Conservation (phyloP, 2,113 vertebrate genomes). For the Ailuropoda melanoleuca region DNA sequence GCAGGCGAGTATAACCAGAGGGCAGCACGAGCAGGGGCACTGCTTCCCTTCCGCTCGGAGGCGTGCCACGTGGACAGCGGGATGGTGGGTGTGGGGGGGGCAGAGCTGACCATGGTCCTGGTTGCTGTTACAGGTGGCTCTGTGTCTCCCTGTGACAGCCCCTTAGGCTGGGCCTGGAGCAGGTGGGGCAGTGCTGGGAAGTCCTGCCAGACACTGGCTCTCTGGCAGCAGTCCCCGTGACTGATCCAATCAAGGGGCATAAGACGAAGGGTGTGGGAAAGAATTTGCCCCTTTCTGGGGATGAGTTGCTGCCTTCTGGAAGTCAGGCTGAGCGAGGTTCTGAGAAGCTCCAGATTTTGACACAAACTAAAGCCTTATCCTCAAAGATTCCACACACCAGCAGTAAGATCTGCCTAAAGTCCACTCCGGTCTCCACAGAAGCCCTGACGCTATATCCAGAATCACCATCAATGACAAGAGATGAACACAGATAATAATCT, state of each 20-base stretch:
- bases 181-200: neutral
- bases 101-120: neutral
- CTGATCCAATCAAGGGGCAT: fast-evolving
- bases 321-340: neutral
- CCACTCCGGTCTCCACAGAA: neutral
- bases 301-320: neutral
- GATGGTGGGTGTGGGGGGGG: fast-evolving
- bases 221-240: neutral
- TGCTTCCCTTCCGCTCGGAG: neutral
- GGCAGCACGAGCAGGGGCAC: fast-evolving
- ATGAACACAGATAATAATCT: neutral
- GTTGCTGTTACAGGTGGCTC: neutral
- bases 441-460: neutral
- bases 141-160: fast-evolving
- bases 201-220: neutral
- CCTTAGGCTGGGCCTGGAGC: neutral
- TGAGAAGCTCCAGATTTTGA: neutral
- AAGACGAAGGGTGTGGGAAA: neutral
- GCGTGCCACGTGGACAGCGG: fast-evolving
- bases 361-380: neutral
- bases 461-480: neutral
- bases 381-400: neutral
- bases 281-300: neutral
- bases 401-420: neutral
- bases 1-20: fast-evolving